phyloP scores from a whole-genome alignment of 1,140 invertebrate species.

The Leptonema lineaticorne region DNA sequence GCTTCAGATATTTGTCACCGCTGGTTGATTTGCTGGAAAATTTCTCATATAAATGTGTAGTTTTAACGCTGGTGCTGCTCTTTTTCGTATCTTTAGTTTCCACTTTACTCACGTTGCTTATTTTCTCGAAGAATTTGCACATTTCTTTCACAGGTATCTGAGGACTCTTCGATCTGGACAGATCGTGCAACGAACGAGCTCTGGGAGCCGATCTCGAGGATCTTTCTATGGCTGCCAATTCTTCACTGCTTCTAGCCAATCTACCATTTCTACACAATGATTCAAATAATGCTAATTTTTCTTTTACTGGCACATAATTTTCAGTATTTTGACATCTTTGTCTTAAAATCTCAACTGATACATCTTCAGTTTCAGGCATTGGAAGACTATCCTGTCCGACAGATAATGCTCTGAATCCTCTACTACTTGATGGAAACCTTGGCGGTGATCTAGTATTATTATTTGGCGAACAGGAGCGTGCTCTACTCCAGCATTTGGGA shows the following conservation, averaged over 20 bases:
- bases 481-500: slow-evolving; percentile 32
- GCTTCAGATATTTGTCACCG: slow-evolving; percentile 21
- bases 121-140: slow-evolving; percentile 61
- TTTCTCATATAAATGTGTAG: slow-evolving; percentile 20
- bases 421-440: slow-evolving; percentile 18
- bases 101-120: slow-evolving; percentile 16
- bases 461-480: slow-evolving; percentile 37
- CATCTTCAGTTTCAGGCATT: slow-evolving; percentile 42
- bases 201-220: slow-evolving; percentile 52
- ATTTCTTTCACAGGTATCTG: slow-evolving; percentile 58
- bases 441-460: slow-evolving; percentile 21
- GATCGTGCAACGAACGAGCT: slow-evolving; percentile 61
- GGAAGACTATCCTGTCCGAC: slow-evolving; percentile 24
- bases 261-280: slow-evolving; percentile 57
- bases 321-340: slow-evolving; percentile 61
- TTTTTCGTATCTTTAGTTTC: slow-evolving; percentile 21
- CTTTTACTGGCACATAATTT: slow-evolving; percentile 62
- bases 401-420: slow-evolving; percentile 32
- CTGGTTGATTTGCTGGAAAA: slow-evolving; percentile 14
- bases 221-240: slow-evolving; percentile 45
- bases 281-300: slow-evolving; percentile 63
- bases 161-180: slow-evolving; percentile 49
- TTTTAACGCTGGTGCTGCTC: slow-evolving; percentile 9
- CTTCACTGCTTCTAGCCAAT: slow-evolving; percentile 54
- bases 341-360: slow-evolving; percentile 55